These are phyloP conservation scores for Drosophila infuscata DNA, from an alignment of 2,888 invertebrate species.

Conservation along the genomic window DNA sequence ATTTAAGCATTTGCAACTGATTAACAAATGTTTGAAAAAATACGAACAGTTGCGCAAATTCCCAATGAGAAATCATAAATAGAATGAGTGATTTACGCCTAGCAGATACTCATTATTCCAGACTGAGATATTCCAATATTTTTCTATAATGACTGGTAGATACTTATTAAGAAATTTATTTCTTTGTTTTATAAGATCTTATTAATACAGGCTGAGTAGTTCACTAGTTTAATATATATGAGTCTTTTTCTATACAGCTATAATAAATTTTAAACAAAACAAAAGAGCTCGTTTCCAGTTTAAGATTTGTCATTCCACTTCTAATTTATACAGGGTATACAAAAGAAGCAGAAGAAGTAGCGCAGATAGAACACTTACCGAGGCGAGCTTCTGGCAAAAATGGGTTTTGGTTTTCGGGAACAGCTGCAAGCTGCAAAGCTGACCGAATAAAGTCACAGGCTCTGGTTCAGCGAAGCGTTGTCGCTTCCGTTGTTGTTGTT, in stretches of 20 bases:
- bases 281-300: neutral
- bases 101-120: neutral
- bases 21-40: slow-evolving; percentile 16
- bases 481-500: slow-evolving; percentile 58
- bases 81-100: neutral
- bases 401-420: slow-evolving; percentile 32
- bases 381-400: slow-evolving; percentile 40
- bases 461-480: slow-evolving; percentile 56
- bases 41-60: slow-evolving; percentile 40
- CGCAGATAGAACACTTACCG: slow-evolving; percentile 49
- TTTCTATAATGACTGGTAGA: no score
- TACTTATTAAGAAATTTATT: no score
- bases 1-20: slow-evolving; percentile 36
- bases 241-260: neutral
- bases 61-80: slow-evolving; percentile 21
- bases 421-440: slow-evolving; percentile 58
- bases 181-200: no score
- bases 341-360: neutral
- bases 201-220: neutral
- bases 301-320: neutral
- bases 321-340: neutral
- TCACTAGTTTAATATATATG: neutral
- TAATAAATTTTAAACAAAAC: neutral
- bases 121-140: neutral
- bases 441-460: slow-evolving; percentile 44